phyloP scores from a whole-genome alignment of 2,113 vertebrate species.

The Anarhynchus alexandrinus region DNA sequence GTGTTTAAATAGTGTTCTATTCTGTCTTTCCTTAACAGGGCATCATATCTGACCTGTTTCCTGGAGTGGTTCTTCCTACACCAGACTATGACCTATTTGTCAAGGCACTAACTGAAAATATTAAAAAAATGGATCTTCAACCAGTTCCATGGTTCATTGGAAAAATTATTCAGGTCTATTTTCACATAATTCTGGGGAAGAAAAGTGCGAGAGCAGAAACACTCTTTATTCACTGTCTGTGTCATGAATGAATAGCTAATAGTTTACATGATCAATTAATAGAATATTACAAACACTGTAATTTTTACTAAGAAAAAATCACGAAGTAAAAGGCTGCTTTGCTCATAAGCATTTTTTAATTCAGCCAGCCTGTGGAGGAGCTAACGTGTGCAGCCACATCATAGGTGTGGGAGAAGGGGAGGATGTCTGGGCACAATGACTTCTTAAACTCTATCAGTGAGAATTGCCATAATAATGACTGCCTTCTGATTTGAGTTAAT shows the following conservation, averaged over 20 bases:
- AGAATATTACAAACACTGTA: background rate
- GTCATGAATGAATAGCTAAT: background rate
- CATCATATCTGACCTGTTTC: constrained; percentile 94
- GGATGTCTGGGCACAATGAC: background rate
- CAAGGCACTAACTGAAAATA: constrained; percentile 81
- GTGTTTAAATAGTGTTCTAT: background rate
- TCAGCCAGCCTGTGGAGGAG: background rate
- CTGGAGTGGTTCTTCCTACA: constrained; percentile 86
- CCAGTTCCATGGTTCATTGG: constrained; percentile 91
- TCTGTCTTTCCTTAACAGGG: constrained; percentile 73
- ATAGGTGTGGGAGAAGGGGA: background rate
- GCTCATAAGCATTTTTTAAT: background rate
- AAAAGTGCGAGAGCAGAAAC: background rate
- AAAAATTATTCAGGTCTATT: constrained; percentile 91
- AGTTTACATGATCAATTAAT: background rate
- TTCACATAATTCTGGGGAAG: background rate
- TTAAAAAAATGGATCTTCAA: constrained; percentile 83
- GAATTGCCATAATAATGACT: background rate
- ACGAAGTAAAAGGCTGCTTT: background rate
- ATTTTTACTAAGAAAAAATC: background rate
- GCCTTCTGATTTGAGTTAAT: background rate
- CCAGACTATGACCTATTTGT: constrained; percentile 87
- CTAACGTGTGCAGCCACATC: background rate
- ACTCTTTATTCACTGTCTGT: background rate
- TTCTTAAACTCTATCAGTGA: background rate